These are phyloP conservation scores for Oreamnos americanus DNA, from an alignment of 2,113 vertebrate species.

Conservation along the genomic window DNA sequence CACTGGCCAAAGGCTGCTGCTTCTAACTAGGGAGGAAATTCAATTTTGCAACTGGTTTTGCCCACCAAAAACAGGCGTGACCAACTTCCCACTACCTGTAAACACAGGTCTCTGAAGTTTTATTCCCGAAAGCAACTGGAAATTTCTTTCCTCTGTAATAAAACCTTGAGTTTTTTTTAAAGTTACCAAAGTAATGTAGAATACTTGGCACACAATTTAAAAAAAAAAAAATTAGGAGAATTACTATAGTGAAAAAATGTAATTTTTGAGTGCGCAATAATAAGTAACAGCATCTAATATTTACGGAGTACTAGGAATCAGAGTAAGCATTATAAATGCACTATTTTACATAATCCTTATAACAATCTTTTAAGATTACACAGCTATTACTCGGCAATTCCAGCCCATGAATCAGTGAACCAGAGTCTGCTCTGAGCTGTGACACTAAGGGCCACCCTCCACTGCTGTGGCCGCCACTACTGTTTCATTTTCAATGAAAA, in stretches of 20 bases:
- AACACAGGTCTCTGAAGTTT: background rate
- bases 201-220: background rate
- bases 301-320: background rate
- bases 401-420: background rate
- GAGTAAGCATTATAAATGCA: background rate
- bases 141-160: constrained; percentile 16
- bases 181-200: background rate
- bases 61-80: background rate
- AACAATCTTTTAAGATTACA: background rate
- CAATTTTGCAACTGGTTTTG: background rate
- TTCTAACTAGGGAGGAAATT: background rate
- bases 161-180: background rate
- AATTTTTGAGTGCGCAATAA: background rate
- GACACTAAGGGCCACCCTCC: background rate
- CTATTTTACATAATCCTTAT: background rate
- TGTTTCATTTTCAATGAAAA: background rate
- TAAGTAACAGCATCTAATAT: background rate
- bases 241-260: background rate
- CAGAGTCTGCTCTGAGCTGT: background rate
- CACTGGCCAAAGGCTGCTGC: background rate
- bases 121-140: background rate
- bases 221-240: background rate
- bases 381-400: background rate
- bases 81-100: background rate
- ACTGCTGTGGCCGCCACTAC: background rate